phyloP scores from a whole-genome alignment of 2,113 vertebrate genomes.

The Eidolon helvum region DNA sequence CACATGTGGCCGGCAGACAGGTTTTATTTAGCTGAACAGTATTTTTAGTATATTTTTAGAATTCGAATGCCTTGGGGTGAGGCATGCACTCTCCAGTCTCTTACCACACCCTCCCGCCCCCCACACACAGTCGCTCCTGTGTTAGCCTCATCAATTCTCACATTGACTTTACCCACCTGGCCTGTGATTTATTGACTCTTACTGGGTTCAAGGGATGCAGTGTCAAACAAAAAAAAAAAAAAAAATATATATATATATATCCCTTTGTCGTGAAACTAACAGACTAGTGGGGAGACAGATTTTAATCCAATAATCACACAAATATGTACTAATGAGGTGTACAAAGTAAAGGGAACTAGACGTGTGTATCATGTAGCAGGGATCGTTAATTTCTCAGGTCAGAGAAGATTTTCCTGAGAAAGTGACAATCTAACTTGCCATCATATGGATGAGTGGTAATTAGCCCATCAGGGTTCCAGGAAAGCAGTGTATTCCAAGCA shows the following conservation, averaged over 20 bases:
- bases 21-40: not conserved
- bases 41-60: not conserved
- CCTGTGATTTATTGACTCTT: not conserved
- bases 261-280: not conserved
- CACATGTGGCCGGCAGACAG: not conserved
- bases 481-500: not conserved
- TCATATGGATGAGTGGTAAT: not conserved
- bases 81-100: not conserved
- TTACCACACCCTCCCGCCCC: fast-evolving
- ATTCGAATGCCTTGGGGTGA: not conserved
- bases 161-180: not conserved
- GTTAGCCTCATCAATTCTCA: not conserved
- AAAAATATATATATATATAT: no score
- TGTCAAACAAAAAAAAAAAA: not conserved
- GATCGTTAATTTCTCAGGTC: not conserved
- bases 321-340: not conserved
- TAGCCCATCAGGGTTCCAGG: not conserved
- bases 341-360: not conserved
- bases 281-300: not conserved
- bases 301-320: not conserved
- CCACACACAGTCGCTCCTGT: not conserved
- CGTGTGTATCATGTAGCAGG: not conserved
- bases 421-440: not conserved
- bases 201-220: not conserved
- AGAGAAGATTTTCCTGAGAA: not conserved